These are phyloP conservation scores for Micoletzkya japonica DNA, from an alignment of 2,888 invertebrate genomes.

Conservation along the genomic window DNA sequence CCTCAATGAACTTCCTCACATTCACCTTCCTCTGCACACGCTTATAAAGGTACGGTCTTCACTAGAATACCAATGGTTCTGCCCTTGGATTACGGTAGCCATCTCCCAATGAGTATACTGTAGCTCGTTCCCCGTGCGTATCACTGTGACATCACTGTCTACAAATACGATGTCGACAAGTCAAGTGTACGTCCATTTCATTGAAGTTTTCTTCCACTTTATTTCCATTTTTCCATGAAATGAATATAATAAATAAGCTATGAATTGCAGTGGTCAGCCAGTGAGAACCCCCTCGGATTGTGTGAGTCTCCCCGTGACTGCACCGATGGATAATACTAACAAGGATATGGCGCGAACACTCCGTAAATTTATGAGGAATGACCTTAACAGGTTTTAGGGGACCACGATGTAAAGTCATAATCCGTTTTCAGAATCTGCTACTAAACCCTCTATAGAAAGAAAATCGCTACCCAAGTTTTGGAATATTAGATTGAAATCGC, in stretches of 20 bases:
- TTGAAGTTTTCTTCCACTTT: not conserved
- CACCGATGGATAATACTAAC: no score
- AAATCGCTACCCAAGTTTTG: no score
- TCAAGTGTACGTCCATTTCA: constrained; percentile 29
- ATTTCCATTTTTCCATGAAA: not conserved
- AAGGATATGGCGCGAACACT: no score
- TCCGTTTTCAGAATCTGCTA: no score
- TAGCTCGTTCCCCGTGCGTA: constrained; percentile 86
- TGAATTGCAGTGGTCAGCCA: constrained; percentile 22
- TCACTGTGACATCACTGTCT: constrained; percentile 73
- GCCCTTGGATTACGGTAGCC: not conserved
- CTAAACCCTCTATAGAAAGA: no score
- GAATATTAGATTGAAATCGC: no score
- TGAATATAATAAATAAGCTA: not conserved
- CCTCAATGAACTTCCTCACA: constrained; percentile 42
- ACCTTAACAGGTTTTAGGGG: no score
- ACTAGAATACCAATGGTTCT: not conserved
- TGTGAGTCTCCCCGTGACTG: constrained; percentile 10
- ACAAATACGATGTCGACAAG: constrained; percentile 38
- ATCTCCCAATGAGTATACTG: constrained; percentile 68
- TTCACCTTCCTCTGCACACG: constrained; percentile 49
- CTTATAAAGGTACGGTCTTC: constrained; percentile 36
- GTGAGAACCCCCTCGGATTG: not conserved
- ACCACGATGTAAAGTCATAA: no score
- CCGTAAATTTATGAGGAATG: no score